phyloP scores from a whole-genome alignment of 2,888 invertebrate genomes.

The Pilophorus perplexus region DNA sequence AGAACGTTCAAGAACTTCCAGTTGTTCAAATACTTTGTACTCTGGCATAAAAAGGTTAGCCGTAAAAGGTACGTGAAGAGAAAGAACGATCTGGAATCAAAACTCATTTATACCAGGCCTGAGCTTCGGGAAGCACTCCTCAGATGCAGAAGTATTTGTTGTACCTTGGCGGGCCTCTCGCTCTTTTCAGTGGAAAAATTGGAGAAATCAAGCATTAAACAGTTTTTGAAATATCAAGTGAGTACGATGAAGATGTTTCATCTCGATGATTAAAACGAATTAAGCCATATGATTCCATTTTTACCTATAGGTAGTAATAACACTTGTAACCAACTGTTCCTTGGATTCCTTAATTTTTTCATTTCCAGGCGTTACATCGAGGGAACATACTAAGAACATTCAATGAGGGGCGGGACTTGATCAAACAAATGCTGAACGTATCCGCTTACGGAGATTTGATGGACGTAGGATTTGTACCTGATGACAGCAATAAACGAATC shows the following conservation, averaged over 20 bases:
- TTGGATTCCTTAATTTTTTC: background rate
- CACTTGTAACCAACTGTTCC: background rate
- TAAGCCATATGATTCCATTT: background rate
- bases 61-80: constrained; percentile 65
- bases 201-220: constrained; percentile 61
- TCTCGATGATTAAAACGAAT: no score
- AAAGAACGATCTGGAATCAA: constrained; percentile 61
- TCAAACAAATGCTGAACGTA: constrained; percentile 61
- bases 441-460: constrained; percentile 74
- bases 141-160: constrained; percentile 67
- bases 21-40: constrained; percentile 76
- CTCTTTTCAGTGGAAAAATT: constrained; percentile 60
- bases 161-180: constrained; percentile 61
- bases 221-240: constrained; percentile 71
- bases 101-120: constrained; percentile 71
- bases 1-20: constrained; percentile 67
- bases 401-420: constrained; percentile 56
- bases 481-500: constrained; percentile 58
- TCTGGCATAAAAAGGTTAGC: constrained; percentile 73
- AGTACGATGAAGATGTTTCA: no score
- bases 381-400: no score
- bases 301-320: background rate
- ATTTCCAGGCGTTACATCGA: no score
- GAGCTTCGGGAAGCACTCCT: constrained; percentile 69
- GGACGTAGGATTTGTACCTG: constrained; percentile 73